phyloP scores from a whole-genome alignment of 2,113 vertebrate species.

The Natator depressus region DNA sequence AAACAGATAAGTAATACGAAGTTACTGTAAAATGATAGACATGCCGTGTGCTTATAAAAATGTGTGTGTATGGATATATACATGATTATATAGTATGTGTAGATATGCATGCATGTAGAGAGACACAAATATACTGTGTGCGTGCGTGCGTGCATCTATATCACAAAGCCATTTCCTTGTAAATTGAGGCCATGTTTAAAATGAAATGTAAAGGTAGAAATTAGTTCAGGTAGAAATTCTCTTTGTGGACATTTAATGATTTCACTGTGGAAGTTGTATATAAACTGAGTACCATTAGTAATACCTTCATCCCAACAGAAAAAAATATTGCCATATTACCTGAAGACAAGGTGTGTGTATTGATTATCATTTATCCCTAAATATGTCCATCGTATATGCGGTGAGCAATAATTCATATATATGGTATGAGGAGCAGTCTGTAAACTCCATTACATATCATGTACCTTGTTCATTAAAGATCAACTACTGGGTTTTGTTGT shows the following conservation, averaged over 20 bases:
- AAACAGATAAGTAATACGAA: not conserved
- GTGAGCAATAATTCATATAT: not conserved
- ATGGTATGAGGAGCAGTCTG: not conserved
- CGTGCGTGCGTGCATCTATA: slow-evolving; percentile 10
- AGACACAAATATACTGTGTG: slow-evolving; percentile 9
- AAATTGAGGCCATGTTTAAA: not conserved
- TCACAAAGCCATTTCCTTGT: slow-evolving; percentile 32
- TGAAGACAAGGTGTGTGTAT: not conserved
- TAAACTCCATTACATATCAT: not conserved
- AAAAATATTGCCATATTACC: not conserved
- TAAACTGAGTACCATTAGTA: not conserved
- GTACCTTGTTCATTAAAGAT: not conserved
- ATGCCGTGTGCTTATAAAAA: not conserved
- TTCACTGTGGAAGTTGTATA: not conserved
- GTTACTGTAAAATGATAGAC: not conserved
- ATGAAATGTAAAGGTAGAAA: not conserved
- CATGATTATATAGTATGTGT: not conserved
- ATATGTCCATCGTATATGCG: not conserved
- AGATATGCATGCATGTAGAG: not conserved
- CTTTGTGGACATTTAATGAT: not conserved
- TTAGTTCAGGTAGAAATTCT: not conserved
- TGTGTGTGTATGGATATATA: slow-evolving; percentile 21
- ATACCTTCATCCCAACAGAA: not conserved
- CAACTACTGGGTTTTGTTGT: slow-evolving; percentile 31
- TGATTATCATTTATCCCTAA: not conserved